Percentiles rank a stretch among this genome's conserved stretches.
Conservation (phyloP, 2,113 vertebrate genomes). For the Nannobrachium achirus region DNA sequence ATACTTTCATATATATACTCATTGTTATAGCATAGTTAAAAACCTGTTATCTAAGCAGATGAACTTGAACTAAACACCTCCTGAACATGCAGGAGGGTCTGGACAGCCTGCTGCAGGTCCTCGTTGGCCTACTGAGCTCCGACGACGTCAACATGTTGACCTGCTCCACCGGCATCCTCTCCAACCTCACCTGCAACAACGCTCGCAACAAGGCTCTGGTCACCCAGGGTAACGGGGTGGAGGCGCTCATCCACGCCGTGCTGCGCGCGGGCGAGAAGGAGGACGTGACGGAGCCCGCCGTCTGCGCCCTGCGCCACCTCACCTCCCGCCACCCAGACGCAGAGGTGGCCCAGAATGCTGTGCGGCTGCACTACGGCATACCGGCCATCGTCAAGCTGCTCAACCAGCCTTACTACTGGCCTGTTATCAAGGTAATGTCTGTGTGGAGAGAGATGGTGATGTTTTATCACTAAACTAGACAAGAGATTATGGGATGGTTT, state of each 20-base stretch:
- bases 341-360: conserved; percentile 90
- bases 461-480: not conserved
- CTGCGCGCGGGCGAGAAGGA: conserved; percentile 90
- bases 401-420: conserved; percentile 94
- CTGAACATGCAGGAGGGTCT: conserved; percentile 86
- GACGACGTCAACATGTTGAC: conserved; percentile 93
- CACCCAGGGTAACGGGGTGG: conserved; percentile 90
- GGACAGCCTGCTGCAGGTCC: conserved; percentile 88
- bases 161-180: conserved; percentile 93
- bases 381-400: conserved; percentile 92
- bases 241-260: conserved; percentile 93
- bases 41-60: no score
- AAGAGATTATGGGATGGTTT: no score
- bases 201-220: conserved; percentile 94
- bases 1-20: no score
- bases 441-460: not conserved
- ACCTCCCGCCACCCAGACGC: conserved; percentile 94
- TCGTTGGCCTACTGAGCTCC: conserved; percentile 89
- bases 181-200: conserved; percentile 98
- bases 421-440: conserved; percentile 93
- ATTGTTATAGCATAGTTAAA: no score
- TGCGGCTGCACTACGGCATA: conserved; percentile 92
- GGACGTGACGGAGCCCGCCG: conserved; percentile 91
- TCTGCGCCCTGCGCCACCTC: conserved; percentile 95
- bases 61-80: not conserved